These are phyloP conservation scores for Brachionus rotundiformis DNA, from an alignment of 1,140 invertebrate species.

Conservation along the genomic window DNA sequence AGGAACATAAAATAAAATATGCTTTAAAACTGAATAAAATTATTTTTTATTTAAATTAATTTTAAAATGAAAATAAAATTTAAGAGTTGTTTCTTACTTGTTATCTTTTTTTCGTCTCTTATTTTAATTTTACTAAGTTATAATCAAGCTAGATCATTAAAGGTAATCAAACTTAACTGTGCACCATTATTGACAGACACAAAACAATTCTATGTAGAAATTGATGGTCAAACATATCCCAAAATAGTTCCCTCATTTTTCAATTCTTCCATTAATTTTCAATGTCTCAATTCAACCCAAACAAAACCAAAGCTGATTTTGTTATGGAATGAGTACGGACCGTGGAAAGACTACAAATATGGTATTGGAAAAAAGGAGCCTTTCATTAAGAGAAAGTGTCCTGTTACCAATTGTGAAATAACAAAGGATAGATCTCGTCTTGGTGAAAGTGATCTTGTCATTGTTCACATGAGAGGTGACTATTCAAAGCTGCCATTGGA, in stretches of 20 bases:
- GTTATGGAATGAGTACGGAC: conserved; percentile 43
- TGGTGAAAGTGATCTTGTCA: not conserved
- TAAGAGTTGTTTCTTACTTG: not conserved
- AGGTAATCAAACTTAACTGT: not conserved
- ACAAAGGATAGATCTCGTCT: conserved; percentile 21
- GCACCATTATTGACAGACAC: not conserved
- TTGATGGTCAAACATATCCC: conserved; percentile 7
- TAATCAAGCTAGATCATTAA: not conserved
- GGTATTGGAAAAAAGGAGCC: not conserved
- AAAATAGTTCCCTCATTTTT: conserved; percentile 26
- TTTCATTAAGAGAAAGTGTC: conserved; percentile 10
- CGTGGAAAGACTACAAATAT: not conserved
- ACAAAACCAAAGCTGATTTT: conserved; percentile 19
- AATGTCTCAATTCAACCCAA: not conserved
- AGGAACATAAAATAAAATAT: too few species aligned
- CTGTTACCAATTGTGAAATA: conserved; percentile 42
- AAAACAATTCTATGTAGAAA: conserved; percentile 27
- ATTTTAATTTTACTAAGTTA: not conserved
- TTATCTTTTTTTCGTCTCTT: not conserved
- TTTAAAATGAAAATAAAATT: not conserved
- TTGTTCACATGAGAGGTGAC: conserved; percentile 28
- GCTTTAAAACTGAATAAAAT: not conserved
- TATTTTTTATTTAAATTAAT: too few species aligned
- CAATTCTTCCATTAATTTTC: conserved; percentile 33
- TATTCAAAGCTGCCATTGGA: not conserved